A percentile compares a stretch with the other conserved stretches of the same genome.
Conservation (phyloP, 2,888 invertebrate species). For the Globia sparganii region DNA sequence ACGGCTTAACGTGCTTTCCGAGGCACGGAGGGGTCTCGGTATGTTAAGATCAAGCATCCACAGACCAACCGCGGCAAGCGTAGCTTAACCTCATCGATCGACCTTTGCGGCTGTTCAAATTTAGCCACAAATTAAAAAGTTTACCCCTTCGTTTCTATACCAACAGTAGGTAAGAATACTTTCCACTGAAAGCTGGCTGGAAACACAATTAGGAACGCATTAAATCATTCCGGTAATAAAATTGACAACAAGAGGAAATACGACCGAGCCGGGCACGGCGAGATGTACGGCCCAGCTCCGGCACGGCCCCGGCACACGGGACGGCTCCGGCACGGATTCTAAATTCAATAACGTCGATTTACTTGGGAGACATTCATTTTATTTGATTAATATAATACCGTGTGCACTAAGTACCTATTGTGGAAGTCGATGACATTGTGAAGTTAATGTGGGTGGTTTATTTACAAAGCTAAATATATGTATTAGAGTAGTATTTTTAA, state of each 20-base stretch:
- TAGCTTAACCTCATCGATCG: no score
- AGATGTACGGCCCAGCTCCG: constrained; percentile 6
- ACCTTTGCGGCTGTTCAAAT: no score
- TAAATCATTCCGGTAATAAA: constrained; percentile 40
- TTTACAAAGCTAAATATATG: not conserved
- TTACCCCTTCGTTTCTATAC: not conserved
- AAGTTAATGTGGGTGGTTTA: not conserved
- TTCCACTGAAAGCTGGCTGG: not conserved
- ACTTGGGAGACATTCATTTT: constrained; percentile 23
- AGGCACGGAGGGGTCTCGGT: no score
- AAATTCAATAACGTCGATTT: constrained; percentile 51
- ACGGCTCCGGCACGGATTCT: not conserved
- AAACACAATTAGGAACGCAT: constrained; percentile 24
- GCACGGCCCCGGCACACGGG: not conserved
- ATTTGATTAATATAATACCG: constrained; percentile 10
- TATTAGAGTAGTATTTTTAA: no score
- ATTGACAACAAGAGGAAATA: constrained; percentile 30
- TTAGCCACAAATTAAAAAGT: constrained; percentile 25
- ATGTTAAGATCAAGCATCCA: no score
- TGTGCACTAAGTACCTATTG: not conserved
- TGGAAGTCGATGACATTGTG: not conserved
- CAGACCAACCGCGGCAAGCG: no score
- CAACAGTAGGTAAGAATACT: constrained; percentile 17
- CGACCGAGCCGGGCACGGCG: not conserved
- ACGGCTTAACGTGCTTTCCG: no score